These are phyloP conservation scores for Megaceryle torquata DNA, from an alignment of 2,113 vertebrate species.

Conservation along the genomic window DNA sequence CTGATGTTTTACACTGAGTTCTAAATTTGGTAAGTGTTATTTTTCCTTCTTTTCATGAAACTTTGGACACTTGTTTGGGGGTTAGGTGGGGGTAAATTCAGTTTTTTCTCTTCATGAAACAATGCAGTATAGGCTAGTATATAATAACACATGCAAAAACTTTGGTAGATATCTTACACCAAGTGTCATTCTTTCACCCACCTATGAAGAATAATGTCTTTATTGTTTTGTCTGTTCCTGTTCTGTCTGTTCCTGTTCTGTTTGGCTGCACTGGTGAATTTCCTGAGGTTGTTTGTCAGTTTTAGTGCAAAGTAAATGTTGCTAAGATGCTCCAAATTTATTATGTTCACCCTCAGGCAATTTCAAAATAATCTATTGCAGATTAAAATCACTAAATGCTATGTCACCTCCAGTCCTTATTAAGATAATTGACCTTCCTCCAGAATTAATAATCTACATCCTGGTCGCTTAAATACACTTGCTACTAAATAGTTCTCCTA, in stretches of 20 bases:
- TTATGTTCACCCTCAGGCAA: slow-evolving; percentile 30
- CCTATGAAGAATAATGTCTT: not conserved
- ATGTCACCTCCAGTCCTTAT: slow-evolving; percentile 20
- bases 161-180: not conserved
- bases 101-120: not conserved
- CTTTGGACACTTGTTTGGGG: not conserved
- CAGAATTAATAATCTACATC: slow-evolving; percentile 49
- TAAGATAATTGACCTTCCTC: slow-evolving; percentile 37
- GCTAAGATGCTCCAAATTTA: slow-evolving; percentile 43
- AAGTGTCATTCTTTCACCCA: not conserved
- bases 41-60: not conserved
- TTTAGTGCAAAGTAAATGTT: slow-evolving; percentile 40
- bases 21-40: not conserved
- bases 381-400: slow-evolving; percentile 50
- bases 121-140: not conserved
- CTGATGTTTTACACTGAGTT: not conserved
- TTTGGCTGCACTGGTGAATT: slow-evolving; percentile 5
- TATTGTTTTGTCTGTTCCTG: not conserved
- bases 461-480: not conserved
- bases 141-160: not conserved
- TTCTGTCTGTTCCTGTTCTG: not conserved
- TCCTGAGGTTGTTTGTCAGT: slow-evolving; percentile 14
- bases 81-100: not conserved
- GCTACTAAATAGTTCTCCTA: not conserved
- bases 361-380: slow-evolving; percentile 36